Conservation (phyloP, 2,797 vertebrate genomes). For the Xiphophorus birchmanni region DNA sequence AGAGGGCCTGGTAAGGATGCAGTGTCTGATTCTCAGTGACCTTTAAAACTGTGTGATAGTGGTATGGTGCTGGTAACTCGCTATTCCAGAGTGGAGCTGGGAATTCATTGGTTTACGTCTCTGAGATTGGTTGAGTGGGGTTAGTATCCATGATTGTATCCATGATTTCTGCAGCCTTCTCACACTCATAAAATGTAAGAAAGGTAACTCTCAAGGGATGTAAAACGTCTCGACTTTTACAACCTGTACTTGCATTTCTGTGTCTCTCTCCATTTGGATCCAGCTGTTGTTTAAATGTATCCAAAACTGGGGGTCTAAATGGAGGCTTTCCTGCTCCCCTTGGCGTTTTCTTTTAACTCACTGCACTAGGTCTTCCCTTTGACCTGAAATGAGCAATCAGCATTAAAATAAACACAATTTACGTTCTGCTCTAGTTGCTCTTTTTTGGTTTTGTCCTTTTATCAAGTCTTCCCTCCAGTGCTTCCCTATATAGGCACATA, state of each 20-base stretch:
- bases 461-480: constrained; percentile 5
- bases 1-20: constrained; percentile 71
- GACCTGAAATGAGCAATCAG: constrained; percentile 65
- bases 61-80: constrained; percentile 39
- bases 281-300: constrained; percentile 42
- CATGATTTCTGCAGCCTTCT: constrained; percentile 31
- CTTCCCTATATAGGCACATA: background rate
- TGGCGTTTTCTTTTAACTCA: constrained; percentile 52
- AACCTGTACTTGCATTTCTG: constrained; percentile 43
- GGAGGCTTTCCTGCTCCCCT: constrained; percentile 49
- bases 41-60: constrained; percentile 64
- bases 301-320: constrained; percentile 39
- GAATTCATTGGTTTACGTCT: constrained; percentile 35
- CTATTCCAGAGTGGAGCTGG: constrained; percentile 18
- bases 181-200: constrained; percentile 40
- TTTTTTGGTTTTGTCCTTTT: constrained; percentile 29
- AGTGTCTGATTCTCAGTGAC: constrained; percentile 71
- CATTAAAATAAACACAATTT: constrained; percentile 63
- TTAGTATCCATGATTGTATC: background rate
- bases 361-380: constrained; percentile 45
- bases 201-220: constrained; percentile 52
- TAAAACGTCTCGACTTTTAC: constrained; percentile 52
- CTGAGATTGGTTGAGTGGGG: constrained; percentile 24
- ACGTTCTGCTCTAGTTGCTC: constrained; percentile 41
- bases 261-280: constrained; percentile 28